These are phyloP conservation scores for Brachyptera putata DNA, from an alignment of 2,888 invertebrate species.

Conservation along the genomic window DNA sequence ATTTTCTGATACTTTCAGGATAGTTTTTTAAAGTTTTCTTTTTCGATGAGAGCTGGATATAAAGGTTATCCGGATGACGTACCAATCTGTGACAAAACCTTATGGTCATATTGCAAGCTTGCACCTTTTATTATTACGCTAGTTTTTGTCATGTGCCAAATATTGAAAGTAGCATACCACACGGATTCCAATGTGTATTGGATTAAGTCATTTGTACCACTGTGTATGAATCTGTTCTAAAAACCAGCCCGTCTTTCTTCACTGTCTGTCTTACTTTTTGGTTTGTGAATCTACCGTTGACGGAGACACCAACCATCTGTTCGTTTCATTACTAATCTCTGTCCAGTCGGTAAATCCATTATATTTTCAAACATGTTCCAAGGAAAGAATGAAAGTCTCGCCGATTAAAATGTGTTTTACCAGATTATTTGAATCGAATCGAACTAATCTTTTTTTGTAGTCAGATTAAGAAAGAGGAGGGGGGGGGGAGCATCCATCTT, in stretches of 20 bases:
- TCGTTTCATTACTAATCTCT: too few relatives aligned
- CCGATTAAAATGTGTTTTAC: too few relatives aligned
- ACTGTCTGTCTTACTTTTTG: too few relatives aligned
- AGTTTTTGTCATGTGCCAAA: neutral
- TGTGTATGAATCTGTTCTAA: neutral
- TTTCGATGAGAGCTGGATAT: conserved; percentile 9
- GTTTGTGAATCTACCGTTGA: too few relatives aligned
- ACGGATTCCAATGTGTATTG: conserved; percentile 6
- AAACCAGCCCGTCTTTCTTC: neutral
- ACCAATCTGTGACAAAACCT: conserved; percentile 17
- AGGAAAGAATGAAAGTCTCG: too few relatives aligned
- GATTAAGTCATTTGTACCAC: conserved; percentile 14
- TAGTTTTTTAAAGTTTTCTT: conserved; percentile 12
- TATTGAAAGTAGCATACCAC: neutral
- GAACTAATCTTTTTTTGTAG: too few relatives aligned
- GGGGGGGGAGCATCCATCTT: too few relatives aligned
- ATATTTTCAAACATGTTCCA: too few relatives aligned
- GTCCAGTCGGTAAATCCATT: too few relatives aligned
- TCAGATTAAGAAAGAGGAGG: too few relatives aligned
- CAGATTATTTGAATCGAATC: too few relatives aligned
- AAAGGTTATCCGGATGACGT: too few relatives aligned
- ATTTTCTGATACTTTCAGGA: conserved; percentile 22
- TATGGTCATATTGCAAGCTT: conserved; percentile 24
- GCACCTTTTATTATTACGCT: conserved; percentile 21
- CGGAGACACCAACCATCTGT: neutral